Conservation (phyloP, 1,140 invertebrate species). For the Drosophila kanapiae region DNA sequence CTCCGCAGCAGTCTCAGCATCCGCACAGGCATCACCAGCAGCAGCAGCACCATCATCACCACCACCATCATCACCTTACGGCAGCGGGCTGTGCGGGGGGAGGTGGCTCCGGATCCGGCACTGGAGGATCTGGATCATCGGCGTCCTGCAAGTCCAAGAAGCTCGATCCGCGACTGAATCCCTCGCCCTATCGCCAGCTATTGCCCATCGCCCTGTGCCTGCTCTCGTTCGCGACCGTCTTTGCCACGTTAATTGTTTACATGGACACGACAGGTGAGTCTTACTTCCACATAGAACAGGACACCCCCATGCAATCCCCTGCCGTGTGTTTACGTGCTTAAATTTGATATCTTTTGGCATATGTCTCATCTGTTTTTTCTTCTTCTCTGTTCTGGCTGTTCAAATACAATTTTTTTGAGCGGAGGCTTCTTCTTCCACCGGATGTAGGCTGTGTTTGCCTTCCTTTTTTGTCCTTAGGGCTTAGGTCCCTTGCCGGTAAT, state of each 20-base stretch:
- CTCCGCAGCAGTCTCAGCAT: constrained; percentile 51
- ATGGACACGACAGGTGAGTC: constrained; percentile 89
- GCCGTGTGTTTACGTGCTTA: constrained; percentile 56
- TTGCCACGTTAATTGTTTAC: constrained; percentile 88
- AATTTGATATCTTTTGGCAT: constrained; percentile 80
- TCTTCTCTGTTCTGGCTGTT: constrained; percentile 12
- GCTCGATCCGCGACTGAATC: constrained; percentile 80
- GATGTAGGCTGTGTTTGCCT: constrained; percentile 82
- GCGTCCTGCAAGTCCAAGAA: constrained; percentile 72
- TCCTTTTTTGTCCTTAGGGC: constrained; percentile 16
- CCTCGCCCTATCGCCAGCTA: constrained; percentile 86
- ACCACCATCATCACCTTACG: constrained; percentile 64
- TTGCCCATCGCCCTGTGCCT: constrained; percentile 88
- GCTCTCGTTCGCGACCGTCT: constrained; percentile 89
- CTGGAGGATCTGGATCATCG: constrained; percentile 23
- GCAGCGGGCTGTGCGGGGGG: constrained; percentile 42
- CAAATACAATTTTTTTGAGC: constrained; percentile 24
- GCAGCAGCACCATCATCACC: constrained; percentile 56
- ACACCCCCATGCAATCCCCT: constrained; percentile 6
- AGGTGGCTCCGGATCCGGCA: constrained; percentile 1
- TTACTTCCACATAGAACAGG: not conserved
- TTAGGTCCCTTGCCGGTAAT: constrained; percentile 57
- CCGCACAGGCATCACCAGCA: constrained; percentile 63
- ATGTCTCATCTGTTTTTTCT: constrained; percentile 62
- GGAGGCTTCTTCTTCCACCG: constrained; percentile 54